A percentile compares a stretch with the other conserved stretches of the same genome.
Evolutionary conservation across 2,888 invertebrate genomes (phyloP).

Genomic region (Lasioglossum vierecki): DNA sequence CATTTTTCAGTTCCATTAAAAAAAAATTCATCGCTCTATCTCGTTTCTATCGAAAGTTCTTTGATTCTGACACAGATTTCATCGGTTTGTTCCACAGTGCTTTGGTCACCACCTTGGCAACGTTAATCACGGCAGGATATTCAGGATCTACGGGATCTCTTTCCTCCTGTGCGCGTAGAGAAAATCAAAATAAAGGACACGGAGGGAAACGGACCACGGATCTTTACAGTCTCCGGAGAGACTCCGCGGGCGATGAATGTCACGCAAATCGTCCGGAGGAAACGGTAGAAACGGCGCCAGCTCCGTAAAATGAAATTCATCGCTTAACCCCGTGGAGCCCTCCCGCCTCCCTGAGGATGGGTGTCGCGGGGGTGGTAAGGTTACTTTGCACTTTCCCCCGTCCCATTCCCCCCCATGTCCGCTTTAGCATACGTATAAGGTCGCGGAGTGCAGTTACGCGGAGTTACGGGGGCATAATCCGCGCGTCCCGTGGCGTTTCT

Average conservation of each 20-base stretch:
- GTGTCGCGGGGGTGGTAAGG: constrained; percentile 24
- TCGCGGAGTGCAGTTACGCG: constrained; percentile 63
- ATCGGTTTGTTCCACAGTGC: too few relatives aligned
- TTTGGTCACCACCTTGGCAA: neutral
- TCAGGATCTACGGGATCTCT: neutral
- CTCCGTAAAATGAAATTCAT: constrained; percentile 75
- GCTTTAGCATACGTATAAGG: constrained; percentile 74
- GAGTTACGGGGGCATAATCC: constrained; percentile 73
- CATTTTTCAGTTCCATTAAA: too few relatives aligned
- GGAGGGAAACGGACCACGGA: constrained; percentile 22
- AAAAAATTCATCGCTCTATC: too few relatives aligned
- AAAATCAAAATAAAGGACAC: constrained; percentile 58
- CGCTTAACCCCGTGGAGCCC: constrained; percentile 67
- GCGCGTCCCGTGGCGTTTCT: constrained; percentile 56
- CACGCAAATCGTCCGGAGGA: constrained; percentile 65
- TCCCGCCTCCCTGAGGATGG: neutral
- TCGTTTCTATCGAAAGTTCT: too few relatives aligned
- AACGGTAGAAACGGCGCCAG: constrained; percentile 59
- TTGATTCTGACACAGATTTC: too few relatives aligned
- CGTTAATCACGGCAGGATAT: neutral
- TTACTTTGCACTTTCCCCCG: constrained; percentile 54
- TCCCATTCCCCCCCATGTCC: constrained; percentile 41
- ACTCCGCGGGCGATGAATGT: constrained; percentile 47
- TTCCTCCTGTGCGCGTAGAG: neutral
- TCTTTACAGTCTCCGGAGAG: constrained; percentile 34